phyloP scores from a whole-genome alignment of 2,113 vertebrate species.

The Helogale parvula region DNA sequence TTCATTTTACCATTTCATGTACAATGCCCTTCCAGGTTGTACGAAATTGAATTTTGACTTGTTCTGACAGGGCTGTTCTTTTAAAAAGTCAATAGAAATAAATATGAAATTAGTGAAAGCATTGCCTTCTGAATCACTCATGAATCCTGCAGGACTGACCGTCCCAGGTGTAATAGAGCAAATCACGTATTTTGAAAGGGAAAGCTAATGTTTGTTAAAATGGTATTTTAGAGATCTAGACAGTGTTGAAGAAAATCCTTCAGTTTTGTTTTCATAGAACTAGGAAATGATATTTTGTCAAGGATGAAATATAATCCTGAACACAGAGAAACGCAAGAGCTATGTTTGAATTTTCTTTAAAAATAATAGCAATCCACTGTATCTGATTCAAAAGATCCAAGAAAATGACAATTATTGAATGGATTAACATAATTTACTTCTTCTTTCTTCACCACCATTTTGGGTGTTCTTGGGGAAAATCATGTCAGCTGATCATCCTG shows the following conservation, averaged over 20 bases:
- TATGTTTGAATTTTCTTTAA: not conserved
- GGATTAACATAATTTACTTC: constrained; percentile 17
- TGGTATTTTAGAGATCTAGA: constrained; percentile 10
- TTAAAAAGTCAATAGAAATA: constrained; percentile 48
- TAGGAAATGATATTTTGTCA: constrained; percentile 30
- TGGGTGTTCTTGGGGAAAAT: not conserved
- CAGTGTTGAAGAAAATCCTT: not conserved
- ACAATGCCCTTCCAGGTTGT: not conserved
- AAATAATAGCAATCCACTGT: not conserved
- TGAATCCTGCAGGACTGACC: not conserved
- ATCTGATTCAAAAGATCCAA: not conserved
- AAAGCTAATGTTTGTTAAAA: constrained; percentile 35
- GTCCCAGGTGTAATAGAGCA: not conserved
- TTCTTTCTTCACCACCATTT: not conserved
- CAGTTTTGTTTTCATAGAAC: constrained; percentile 37
- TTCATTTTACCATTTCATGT: not conserved
- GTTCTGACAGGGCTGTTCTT: not conserved
- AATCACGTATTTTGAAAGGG: not conserved
- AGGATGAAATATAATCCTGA: constrained; percentile 40
- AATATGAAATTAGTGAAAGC: constrained; percentile 53
- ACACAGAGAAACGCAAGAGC: not conserved
- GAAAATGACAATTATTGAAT: not conserved
- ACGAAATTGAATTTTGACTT: not conserved
- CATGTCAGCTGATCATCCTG: not conserved
- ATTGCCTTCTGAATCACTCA: not conserved